Percentiles rank a stretch among this genome's conserved stretches.
phyloP scores from a whole-genome alignment of 1,140 invertebrate genomes.

The Bombus sylvicola region DNA sequence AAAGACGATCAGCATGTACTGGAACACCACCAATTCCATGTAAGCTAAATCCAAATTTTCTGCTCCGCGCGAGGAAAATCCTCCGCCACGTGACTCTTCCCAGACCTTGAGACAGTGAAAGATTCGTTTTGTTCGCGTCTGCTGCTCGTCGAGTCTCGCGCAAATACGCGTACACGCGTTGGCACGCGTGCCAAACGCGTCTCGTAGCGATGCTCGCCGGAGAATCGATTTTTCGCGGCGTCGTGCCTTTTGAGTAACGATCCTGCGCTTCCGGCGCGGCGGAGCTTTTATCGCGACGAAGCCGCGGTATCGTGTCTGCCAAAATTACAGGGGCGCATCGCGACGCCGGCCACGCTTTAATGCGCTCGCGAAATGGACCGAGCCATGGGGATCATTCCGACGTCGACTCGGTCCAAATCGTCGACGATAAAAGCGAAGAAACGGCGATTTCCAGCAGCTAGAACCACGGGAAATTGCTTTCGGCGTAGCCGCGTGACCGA shows the following conservation, averaged over 20 bases:
- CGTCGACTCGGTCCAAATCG: constrained; percentile 59
- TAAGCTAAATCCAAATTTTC: constrained; percentile 78
- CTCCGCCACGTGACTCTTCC: neutral
- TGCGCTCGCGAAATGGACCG: constrained; percentile 53
- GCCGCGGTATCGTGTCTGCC: constrained; percentile 62
- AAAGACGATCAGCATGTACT: constrained; percentile 92
- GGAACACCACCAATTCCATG: constrained; percentile 93
- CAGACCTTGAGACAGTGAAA: neutral
- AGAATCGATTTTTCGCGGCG: constrained; percentile 71
- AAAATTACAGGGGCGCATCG: constrained; percentile 62
- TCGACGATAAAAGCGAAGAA: constrained; percentile 62
- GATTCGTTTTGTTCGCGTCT: neutral
- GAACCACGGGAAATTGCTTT: constrained; percentile 7
- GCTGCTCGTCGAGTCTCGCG: neutral
- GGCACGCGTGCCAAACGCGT: constrained; percentile 63
- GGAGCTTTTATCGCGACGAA: constrained; percentile 61
- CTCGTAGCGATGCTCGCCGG: constrained; percentile 50
- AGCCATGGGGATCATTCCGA: constrained; percentile 30
- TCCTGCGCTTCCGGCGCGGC: constrained; percentile 56
- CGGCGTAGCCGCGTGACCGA: neutral
- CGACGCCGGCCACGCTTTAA: constrained; percentile 53
- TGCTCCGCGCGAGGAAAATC: neutral
- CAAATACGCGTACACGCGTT: constrained; percentile 7
- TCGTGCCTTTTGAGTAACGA: constrained; percentile 65
- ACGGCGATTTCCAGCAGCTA: constrained; percentile 33